Evolutionary conservation across 2,888 invertebrate genomes (phyloP), one percentile per base, ranked within the genome.

Genomic region (Troides helena): DNA sequence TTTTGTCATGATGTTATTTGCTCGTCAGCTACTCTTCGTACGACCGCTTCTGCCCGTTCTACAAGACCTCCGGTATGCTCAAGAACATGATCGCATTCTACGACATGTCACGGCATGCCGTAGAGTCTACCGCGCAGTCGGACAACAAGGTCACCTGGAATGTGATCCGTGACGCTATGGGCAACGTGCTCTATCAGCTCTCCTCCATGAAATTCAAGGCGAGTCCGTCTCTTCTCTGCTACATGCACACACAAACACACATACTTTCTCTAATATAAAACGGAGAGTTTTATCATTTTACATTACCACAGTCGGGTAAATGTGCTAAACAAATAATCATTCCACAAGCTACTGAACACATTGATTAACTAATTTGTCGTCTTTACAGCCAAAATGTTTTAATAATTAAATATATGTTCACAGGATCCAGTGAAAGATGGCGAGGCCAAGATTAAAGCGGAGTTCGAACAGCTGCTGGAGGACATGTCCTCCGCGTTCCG

Each of bases 181-280:
- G 96, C 83, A 97, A 97, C 86, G 96, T 98, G 81, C 95, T 99
- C 80, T 99, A 99, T 94, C 98, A 99, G 89, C 95, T 99, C 77
- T 98, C 98, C 83, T 98, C 98, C 85, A 99, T 99, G 99, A 99
- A 99, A 93, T 99, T 99, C 95, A 99, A 99, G 95, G 97, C 97
- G 80, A 76, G 81, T 4, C 25, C n/a, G 21, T 36, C 8, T 10
- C 4, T 0, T 6, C 57, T 4, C 50, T 5, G 14, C 18, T 18
- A 12, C 50, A 18, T 14, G 2, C 17, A 14, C 46, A 14, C 2
- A 50, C 50, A 50, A 17, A 50, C 50, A 17, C 5, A 5, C 18
- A 5, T 5, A 14, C 17, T 14, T 10, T 7, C 7, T 7, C 10
- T 10, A 39, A 1, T 30, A 4, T 30, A 5, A 30, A 30, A 30